These are phyloP conservation scores for Melikaiella ostensackeni DNA, from an alignment of 2,888 invertebrate genomes.

Conservation along the genomic window DNA sequence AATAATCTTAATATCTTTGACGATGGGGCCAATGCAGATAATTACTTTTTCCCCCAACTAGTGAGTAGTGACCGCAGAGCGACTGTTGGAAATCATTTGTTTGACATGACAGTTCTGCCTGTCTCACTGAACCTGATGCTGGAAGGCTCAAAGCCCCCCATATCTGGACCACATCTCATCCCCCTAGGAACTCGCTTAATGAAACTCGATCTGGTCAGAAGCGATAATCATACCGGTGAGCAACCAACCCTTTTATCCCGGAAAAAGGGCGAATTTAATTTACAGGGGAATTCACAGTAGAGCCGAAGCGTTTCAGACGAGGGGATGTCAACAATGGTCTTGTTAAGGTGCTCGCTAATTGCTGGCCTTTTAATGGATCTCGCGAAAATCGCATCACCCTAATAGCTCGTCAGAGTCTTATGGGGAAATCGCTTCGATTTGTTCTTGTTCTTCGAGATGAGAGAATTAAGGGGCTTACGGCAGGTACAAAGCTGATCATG, in stretches of 20 bases:
- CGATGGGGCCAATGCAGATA: slow-evolving; percentile 65
- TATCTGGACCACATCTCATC: slow-evolving; percentile 43
- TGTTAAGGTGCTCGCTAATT: slow-evolving; percentile 70
- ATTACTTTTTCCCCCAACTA: slow-evolving; percentile 61
- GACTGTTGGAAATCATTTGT: slow-evolving; percentile 59
- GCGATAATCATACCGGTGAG: slow-evolving; percentile 56
- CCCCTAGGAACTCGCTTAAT: slow-evolving; percentile 65
- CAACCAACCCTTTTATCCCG: slow-evolving; percentile 42
- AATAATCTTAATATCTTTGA: slow-evolving; percentile 46
- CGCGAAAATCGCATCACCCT: slow-evolving; percentile 69
- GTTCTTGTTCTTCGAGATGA: not conserved
- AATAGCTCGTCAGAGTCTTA: slow-evolving; percentile 57
- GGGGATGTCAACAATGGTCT: slow-evolving; percentile 65
- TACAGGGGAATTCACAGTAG: slow-evolving; percentile 60
- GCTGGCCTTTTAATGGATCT: slow-evolving; percentile 69
- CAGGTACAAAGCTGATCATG: not conserved
- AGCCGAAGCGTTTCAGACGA: slow-evolving; percentile 20
- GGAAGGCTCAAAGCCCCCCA: slow-evolving; percentile 36
- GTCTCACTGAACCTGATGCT: slow-evolving; percentile 44
- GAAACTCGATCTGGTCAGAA: slow-evolving; percentile 63
- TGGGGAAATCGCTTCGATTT: slow-evolving; percentile 29
- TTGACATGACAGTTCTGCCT: slow-evolving; percentile 57
- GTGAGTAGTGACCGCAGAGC: slow-evolving; percentile 39
- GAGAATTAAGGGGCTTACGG: not conserved
- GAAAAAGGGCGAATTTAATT: slow-evolving; percentile 65